phyloP scores from a whole-genome alignment of 2,888 invertebrate genomes.

The Nasonia oneida region DNA sequence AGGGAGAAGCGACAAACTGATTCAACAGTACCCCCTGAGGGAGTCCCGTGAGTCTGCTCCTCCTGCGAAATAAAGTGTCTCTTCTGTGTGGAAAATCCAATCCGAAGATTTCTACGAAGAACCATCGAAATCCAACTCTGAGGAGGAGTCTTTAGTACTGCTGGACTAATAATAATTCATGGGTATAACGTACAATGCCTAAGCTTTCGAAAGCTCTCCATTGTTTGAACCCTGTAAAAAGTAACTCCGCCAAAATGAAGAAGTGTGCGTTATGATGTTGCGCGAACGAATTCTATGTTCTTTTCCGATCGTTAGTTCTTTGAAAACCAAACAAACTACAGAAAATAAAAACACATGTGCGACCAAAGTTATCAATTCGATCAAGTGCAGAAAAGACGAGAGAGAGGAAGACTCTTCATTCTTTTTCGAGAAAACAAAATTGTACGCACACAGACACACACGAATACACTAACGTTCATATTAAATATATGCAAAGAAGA shows the following conservation, averaged over 20 bases:
- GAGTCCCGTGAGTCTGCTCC: constrained; percentile 53
- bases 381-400: constrained; percentile 39
- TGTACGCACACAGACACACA: neutral
- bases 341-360: constrained; percentile 31
- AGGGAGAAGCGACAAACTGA: neutral
- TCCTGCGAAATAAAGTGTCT: constrained; percentile 37
- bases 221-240: constrained; percentile 56
- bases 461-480: constrained; percentile 5
- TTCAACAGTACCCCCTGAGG: constrained; percentile 18
- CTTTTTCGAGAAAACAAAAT: constrained; percentile 38
- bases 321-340: constrained; percentile 1
- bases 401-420: constrained; percentile 54
- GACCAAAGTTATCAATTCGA: constrained; percentile 15
- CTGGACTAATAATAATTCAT: constrained; percentile 46
- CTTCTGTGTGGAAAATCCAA: neutral
- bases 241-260: constrained; percentile 56
- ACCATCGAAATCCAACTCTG: neutral
- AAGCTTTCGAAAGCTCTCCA: constrained; percentile 54
- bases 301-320: constrained; percentile 38
- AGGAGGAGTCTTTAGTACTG: constrained; percentile 60
- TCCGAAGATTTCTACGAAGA: constrained; percentile 1
- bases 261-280: constrained; percentile 24
- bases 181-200: constrained; percentile 52
- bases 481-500: constrained; percentile 29
- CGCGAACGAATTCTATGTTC: constrained; percentile 15